A percentile compares a stretch with the other conserved stretches of the same genome.
Conservation (phyloP, 1,140 invertebrate genomes). For the Colletes latitarsis region DNA sequence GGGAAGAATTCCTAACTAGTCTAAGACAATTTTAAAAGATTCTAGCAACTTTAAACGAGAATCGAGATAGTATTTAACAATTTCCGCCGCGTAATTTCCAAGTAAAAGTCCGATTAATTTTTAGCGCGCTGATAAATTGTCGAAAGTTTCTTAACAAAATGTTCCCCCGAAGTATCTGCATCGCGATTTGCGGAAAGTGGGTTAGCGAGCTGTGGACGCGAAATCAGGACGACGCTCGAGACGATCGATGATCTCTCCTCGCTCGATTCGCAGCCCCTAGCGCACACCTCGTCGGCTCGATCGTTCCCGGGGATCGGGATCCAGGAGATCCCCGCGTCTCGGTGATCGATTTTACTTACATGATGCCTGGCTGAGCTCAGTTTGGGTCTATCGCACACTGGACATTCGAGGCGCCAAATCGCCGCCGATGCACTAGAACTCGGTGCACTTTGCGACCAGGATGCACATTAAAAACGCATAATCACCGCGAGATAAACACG, state of each 20-base stretch:
- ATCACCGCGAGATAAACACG: neutral
- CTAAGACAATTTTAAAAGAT: too few species aligned
- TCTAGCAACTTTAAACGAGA: too few species aligned
- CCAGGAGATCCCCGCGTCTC: constrained; percentile 10
- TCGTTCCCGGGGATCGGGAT: constrained; percentile 32
- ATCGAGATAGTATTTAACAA: too few species aligned
- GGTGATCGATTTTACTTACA: constrained; percentile 71
- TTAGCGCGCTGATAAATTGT: neutral
- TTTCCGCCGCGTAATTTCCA: too few species aligned
- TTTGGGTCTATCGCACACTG: constrained; percentile 80
- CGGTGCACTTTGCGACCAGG: constrained; percentile 7
- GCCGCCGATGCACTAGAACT: constrained; percentile 10
- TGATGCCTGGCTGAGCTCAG: constrained; percentile 76
- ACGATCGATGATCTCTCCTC: neutral
- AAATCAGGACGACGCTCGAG: neutral
- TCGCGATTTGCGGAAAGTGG: neutral
- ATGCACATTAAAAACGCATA: constrained; percentile 30
- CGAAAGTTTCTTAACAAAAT: neutral
- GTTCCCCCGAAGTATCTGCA: neutral
- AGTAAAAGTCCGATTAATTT: neutral
- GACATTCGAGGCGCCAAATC: constrained; percentile 64
- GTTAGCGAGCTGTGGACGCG: constrained; percentile 8
- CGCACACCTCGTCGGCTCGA: neutral
- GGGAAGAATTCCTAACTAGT: too few species aligned
- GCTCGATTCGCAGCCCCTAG: neutral